Base-by-base conservation (phyloP, 2,797 vertebrate species). In the Lerista edwardsae region DNA sequence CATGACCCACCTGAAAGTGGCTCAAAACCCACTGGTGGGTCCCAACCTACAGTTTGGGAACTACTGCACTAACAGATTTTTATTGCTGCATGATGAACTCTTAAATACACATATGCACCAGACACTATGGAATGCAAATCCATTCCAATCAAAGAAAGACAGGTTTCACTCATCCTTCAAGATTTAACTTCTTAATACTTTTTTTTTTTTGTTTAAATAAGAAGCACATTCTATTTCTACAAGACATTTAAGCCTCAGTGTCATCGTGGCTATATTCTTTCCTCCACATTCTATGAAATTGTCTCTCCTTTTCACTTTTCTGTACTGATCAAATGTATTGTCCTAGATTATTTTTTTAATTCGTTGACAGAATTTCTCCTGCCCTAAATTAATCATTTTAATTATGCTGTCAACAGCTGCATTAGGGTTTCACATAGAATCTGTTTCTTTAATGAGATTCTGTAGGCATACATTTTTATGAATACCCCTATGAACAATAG, bases 341-440 rank as follows among this genome's bases (percentile, higher is more conserved):
- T 76, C 84, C 91, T 75, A 91, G 72, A 39, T 80, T 92, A 88
- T 88, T 89, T 75, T 94, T 94, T 89, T 11, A 4, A 94, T 91
- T 92, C 93, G 89, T 91, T 87, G 91, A 92, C 94, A 95, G 88
- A 90, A 92, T 64, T 90, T 23, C 79, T 93, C 79, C 88, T 89
- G 72, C 79, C 92, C 44, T 84, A 93, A 91, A 95, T 95, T 92
- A 96, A 95, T 96, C 90, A 95, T 93, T 94, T 94, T 94, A 95
- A 96, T 95, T 93, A 94, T 89, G 88, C 88, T 94, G 93, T 95
- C 94, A 96, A 92, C 91, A 93, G 84, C 86, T 90, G 87, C 87
- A 94, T 93, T 88, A 91, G 83, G 80, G 90, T 84, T 94, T 94
- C 94, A 92, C 87, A 92, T 94, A 91, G 95, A 93, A 94, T 82